A percentile compares a stretch with the other conserved stretches of the same genome.
Conservation (phyloP, 2,113 vertebrate genomes). For the Hydrolagus affinis region DNA sequence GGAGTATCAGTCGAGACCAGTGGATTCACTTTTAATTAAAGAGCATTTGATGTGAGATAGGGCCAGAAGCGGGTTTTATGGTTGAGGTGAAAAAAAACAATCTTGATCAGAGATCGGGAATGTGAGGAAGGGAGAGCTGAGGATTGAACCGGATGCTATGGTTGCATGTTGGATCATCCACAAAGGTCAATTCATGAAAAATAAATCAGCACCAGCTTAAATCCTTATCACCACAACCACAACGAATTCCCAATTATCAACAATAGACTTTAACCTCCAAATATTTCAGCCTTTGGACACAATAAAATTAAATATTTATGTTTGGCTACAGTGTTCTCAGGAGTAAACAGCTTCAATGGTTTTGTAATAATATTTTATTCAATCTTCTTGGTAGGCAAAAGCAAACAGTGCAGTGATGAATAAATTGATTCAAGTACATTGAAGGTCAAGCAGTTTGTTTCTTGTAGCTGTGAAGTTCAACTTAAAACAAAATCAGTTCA, state of each 20-base stretch:
- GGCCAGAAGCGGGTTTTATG: too few species aligned
- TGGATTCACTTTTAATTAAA: too few species aligned
- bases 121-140: too few species aligned
- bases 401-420: neutral
- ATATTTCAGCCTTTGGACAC: neutral
- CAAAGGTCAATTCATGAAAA: neutral
- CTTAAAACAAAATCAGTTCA: too few species aligned
- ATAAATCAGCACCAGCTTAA: neutral
- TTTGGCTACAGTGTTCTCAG: neutral
- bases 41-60: too few species aligned
- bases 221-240: neutral
- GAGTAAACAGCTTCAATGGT: neutral
- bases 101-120: too few species aligned
- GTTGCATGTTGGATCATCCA: too few species aligned
- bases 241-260: neutral
- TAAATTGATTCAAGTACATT: neutral
- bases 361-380: conserved; percentile 1
- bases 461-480: too few species aligned
- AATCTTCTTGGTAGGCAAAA: neutral
- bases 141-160: too few species aligned
- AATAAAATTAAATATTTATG: neutral
- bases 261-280: neutral
- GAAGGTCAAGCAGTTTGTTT: neutral
- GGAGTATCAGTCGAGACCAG: too few species aligned
- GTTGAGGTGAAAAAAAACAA: too few species aligned